A percentile compares a stretch with the other conserved stretches of the same genome.
Conservation (phyloP, 1,140 invertebrate species). For the Saccostrea cuccullata region DNA sequence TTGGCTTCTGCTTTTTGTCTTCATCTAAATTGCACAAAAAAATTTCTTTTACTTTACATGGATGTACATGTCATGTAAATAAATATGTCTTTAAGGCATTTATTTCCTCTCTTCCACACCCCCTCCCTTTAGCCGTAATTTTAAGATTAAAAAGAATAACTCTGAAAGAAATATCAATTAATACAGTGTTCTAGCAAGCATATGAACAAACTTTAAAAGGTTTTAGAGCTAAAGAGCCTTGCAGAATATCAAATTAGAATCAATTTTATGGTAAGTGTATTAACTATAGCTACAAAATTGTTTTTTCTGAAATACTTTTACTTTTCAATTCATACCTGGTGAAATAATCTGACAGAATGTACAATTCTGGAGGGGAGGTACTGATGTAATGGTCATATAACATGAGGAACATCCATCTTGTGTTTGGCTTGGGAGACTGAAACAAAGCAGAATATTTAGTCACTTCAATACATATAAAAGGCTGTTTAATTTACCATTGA, state of each 20-base stretch:
- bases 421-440: constrained; percentile 70
- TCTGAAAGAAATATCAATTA: no score
- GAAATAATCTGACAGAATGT: constrained; percentile 45
- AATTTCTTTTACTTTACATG: background rate
- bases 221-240: background rate
- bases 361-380: constrained; percentile 83
- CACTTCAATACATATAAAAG: background rate
- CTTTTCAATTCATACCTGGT: constrained; percentile 29
- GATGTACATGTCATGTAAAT: no score
- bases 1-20: constrained; percentile 39
- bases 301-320: no score
- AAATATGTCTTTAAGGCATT: no score
- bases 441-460: constrained; percentile 11
- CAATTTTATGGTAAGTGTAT: no score
- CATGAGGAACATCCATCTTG: constrained; percentile 81
- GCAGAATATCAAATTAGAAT: background rate
- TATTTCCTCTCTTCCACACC: no score
- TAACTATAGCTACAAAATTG: no score
- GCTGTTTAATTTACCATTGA: no score
- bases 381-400: constrained; percentile 80
- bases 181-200: no score
- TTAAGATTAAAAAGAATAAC: no score
- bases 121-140: no score
- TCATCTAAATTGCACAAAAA: constrained; percentile 23
- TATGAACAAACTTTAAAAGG: background rate